These are phyloP conservation scores for Leptonema lineaticorne DNA, from an alignment of 1,140 invertebrate genomes.

Conservation along the genomic window DNA sequence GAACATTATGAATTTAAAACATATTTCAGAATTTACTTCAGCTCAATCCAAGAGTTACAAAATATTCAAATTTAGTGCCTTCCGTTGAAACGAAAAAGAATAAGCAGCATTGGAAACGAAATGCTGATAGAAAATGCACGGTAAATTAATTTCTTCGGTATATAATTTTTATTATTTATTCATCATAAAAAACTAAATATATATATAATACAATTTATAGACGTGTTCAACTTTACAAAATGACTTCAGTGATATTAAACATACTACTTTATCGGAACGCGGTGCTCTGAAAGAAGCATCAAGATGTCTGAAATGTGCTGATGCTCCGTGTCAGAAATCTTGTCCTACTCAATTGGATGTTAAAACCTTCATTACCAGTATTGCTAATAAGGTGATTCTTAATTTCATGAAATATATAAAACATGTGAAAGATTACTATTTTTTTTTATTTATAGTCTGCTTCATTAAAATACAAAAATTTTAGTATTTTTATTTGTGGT, in stretches of 20 bases:
- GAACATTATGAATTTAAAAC: too few species aligned
- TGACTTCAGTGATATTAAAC: slow-evolving; percentile 97
- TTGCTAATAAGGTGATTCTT: slow-evolving; percentile 81
- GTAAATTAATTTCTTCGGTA: slow-evolving; percentile 60
- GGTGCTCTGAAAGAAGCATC: slow-evolving; percentile 89
- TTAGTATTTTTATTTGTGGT: too few species aligned
- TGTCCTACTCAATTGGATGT: slow-evolving; percentile 97
- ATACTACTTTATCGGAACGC: slow-evolving; percentile 93
- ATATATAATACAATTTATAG: slow-evolving; percentile 52
- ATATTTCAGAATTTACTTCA: slow-evolving; percentile 74
- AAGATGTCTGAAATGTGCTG: slow-evolving; percentile 94
- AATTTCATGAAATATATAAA: neutral
- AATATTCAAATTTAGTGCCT: slow-evolving; percentile 74
- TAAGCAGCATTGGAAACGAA: slow-evolving; percentile 95
- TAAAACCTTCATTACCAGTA: slow-evolving; percentile 95
- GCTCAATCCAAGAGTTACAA: slow-evolving; percentile 81
- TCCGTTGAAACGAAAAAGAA: slow-evolving; percentile 81
- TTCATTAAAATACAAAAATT: too few species aligned
- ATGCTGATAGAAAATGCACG: slow-evolving; percentile 78
- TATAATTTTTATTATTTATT: neutral
- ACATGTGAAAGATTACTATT: too few species aligned
- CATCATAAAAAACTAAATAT: too few species aligned
- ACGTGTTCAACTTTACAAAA: slow-evolving; percentile 73
- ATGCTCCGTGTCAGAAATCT: slow-evolving; percentile 97
- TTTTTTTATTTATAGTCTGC: too few species aligned